A percentile compares a stretch with the other conserved stretches of the same genome.
Conservation (phyloP, 2,797 vertebrate genomes). For the Clarias fuscus region DNA sequence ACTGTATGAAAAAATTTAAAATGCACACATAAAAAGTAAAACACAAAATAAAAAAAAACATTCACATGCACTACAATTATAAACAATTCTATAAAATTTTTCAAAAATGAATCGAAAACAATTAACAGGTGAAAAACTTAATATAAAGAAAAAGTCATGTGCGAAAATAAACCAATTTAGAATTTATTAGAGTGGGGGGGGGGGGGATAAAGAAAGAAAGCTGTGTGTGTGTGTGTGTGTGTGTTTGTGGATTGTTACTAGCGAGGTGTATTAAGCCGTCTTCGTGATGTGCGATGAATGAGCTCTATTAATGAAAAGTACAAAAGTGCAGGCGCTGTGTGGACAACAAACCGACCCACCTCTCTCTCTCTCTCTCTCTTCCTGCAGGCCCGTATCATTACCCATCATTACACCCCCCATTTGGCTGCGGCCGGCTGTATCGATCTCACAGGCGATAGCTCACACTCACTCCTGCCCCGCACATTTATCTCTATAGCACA, state of each 20-base stretch:
- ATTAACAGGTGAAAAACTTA: neutral
- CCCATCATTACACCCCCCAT: constrained; percentile 79
- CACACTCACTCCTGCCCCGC: constrained; percentile 68
- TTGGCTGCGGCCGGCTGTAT: constrained; percentile 76
- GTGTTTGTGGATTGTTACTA: constrained; percentile 60
- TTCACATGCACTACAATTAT: no score
- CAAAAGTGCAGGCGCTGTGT: constrained; percentile 61
- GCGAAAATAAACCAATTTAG: neutral
- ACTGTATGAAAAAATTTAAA: no score
- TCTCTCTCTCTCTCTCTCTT: constrained; percentile 32
- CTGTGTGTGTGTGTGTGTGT: constrained; percentile 27
- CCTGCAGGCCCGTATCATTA: constrained; percentile 74
- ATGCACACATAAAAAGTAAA: no score
- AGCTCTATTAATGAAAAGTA: constrained; percentile 68
- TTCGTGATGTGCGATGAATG: constrained; percentile 67
- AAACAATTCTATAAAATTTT: no score
- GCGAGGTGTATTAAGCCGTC: constrained; percentile 65
- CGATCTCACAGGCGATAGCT: constrained; percentile 75
- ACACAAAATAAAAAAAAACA: no score
- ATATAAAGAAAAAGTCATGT: neutral
- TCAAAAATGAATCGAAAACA: neutral
- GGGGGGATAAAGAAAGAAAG: constrained; percentile 29
- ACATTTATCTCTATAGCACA: constrained; percentile 73
- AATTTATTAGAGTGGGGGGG: constrained; percentile 43
- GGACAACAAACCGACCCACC: constrained; percentile 44